Conservation (phyloP, 2,797 vertebrate genomes). For the Kryptopterus vitreolus region DNA sequence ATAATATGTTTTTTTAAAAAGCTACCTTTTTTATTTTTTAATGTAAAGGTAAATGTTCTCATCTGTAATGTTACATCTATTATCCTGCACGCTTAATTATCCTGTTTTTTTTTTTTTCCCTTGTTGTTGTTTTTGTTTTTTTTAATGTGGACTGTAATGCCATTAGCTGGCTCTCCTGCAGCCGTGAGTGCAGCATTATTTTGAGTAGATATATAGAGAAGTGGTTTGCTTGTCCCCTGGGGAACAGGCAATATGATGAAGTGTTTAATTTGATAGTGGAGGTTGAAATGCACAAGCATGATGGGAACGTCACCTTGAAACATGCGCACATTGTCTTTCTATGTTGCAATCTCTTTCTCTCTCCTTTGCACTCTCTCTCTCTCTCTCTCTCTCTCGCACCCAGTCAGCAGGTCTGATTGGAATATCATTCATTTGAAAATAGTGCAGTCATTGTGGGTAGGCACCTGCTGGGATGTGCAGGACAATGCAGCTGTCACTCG, state of each 20-base stretch:
- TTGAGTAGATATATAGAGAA: conserved; percentile 24
- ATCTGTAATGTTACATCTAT: not conserved
- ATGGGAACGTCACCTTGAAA: conserved; percentile 69
- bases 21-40: not conserved
- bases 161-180: not conserved
- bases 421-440: conserved; percentile 69
- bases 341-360: conserved; percentile 33
- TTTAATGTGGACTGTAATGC: not conserved
- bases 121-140: no score
- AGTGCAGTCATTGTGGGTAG: conserved; percentile 55
- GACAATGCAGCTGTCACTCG: conserved; percentile 59
- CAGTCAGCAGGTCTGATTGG: conserved; percentile 64
- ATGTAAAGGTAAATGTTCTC: not conserved
- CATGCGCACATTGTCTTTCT: conserved; percentile 20
- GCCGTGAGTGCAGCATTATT: conserved; percentile 17
- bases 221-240: conserved; percentile 50
- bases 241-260: conserved; percentile 73
- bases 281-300: conserved; percentile 65
- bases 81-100: not conserved
- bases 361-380: conserved; percentile 57
- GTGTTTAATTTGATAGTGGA: conserved; percentile 72
- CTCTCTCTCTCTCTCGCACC: conserved; percentile 68
- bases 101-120: not conserved
- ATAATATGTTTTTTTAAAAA: not conserved
- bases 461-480: conserved; percentile 54